Conservation (phyloP, 2,888 invertebrate genomes). For the Cepaea hortensis region DNA sequence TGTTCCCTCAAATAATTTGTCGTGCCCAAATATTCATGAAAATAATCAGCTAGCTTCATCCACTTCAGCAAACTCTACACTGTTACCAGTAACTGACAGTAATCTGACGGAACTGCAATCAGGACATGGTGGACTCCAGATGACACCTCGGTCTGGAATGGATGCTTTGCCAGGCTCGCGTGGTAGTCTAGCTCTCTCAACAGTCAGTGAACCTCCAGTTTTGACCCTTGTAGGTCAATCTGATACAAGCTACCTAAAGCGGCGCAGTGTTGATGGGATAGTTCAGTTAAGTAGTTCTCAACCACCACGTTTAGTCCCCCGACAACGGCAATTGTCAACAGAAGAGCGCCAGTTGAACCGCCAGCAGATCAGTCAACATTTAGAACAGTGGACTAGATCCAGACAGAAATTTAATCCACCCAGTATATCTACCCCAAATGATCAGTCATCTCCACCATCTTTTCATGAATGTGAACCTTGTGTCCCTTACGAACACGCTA, state of each 20-base stretch:
- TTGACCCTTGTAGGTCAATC: constrained; percentile 12
- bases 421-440: background rate
- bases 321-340: constrained; percentile 64
- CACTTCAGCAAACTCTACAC: constrained; percentile 17
- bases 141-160: constrained; percentile 37
- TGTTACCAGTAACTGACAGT: constrained; percentile 6
- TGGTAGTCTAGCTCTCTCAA: constrained; percentile 47
- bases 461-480: constrained; percentile 37
- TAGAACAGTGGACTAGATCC: constrained; percentile 71
- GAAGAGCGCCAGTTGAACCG: constrained; percentile 70
- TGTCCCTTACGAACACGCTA: constrained; percentile 6
- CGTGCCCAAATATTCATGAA: constrained; percentile 57
- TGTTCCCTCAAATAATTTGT: background rate
- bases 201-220: constrained; percentile 51
- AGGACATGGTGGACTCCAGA: constrained; percentile 5
- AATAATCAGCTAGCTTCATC: constrained; percentile 55
- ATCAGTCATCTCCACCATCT: constrained; percentile 39
- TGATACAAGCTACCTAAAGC: constrained; percentile 43
- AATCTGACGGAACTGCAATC: background rate
- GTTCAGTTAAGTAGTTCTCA: constrained; percentile 44
- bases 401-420: constrained; percentile 54
- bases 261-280: constrained; percentile 51
- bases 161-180: constrained; percentile 44
- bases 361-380: constrained; percentile 70
- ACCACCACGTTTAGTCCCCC: constrained; percentile 60